phyloP scores from a whole-genome alignment of 53 echinoderm and acorn worm genomes.

The Paelopatides confundens region DNA sequence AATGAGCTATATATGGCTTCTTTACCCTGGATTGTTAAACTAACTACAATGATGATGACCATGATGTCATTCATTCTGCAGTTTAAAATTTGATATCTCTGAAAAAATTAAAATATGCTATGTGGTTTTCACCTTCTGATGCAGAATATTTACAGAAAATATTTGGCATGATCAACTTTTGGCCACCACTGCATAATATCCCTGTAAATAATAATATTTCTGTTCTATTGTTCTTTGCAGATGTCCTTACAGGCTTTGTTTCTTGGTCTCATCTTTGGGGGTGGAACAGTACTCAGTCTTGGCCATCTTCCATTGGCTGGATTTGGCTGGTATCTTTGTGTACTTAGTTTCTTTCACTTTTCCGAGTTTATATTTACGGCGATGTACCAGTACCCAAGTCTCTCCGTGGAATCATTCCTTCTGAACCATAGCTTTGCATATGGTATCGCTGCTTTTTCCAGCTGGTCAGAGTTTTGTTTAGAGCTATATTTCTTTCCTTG shows the following conservation, averaged over 20 bases:
- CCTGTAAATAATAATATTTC: too few relatives aligned
- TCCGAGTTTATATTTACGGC: constrained; percentile 96
- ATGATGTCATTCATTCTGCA: too few relatives aligned
- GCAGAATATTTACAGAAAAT: too few relatives aligned
- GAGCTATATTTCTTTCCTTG: constrained; percentile 93
- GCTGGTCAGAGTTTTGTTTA: constrained; percentile 89
- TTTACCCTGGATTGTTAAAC: too few relatives aligned
- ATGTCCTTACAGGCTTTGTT: constrained; percentile 85
- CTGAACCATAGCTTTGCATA: constrained; percentile 97
- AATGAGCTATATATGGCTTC: too few relatives aligned
- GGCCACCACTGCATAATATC: too few relatives aligned
- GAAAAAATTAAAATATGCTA: too few relatives aligned
- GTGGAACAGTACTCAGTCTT: constrained; percentile 79
- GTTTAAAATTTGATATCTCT: too few relatives aligned
- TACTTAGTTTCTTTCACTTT: constrained; percentile 99
- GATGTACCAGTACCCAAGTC: constrained; percentile 92
- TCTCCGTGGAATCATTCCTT: constrained; percentile 93
- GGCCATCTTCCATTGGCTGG: constrained; percentile 60
- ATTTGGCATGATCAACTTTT: too few relatives aligned
- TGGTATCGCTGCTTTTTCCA: constrained; percentile 84
- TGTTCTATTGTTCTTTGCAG: constrained; percentile 68
- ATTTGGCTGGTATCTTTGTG: constrained; percentile 96
- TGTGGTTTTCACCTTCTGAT: too few relatives aligned
- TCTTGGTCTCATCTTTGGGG: constrained; percentile 86
- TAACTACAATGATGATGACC: too few relatives aligned